Base-by-base conservation (phyloP, 2,113 vertebrate genomes). In the Gopherus evgoodei region DNA sequence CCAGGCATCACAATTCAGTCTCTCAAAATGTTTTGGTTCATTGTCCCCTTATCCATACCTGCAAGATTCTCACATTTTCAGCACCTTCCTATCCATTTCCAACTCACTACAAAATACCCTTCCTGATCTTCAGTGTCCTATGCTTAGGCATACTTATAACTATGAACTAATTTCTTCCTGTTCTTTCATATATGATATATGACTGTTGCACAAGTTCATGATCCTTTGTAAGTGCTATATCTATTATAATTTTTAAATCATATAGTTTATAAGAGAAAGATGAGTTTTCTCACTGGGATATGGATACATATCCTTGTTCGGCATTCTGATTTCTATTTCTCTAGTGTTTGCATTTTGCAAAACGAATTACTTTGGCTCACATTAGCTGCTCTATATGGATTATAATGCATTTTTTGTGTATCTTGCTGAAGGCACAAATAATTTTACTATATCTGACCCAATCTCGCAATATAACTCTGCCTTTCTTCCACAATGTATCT, bases 401-500 rank as follows among this genome's bases (percentile, higher is more conserved):
- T 3, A 35, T 6, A 29, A 19, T 17, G 27, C 47, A 84, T 52
- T 38, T 57, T 3, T 2, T 65, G 2, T 49, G 11, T 14, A 54
- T 6, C 81, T 83, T 90, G 44, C 59, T 90, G 5, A 42, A 69
- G 56, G 56, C 50, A 90, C 44, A 92, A 92, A n/a, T 62, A 89
- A 19, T 42, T 88, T 75, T 8, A 38, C 22, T 42, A 11, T 11
- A 25, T 13, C 5, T 76, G 10, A 11, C 7, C 65, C 53, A 25
- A 47, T 2, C 56, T 86, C 42, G 24, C 0, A 49, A 6, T 1
- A 42, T 50, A 52, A 88, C 53, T 94, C 5, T 11, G 24, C 10
- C 9, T 89, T 89, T 72, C 6, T 72, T 79, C 38, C 5, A 2
- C 4, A 42, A 0, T 53, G 25, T 87, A 22, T 53, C 31, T 82